phyloP scores from a whole-genome alignment of 2,888 invertebrate genomes.

The Andrena camellia region DNA sequence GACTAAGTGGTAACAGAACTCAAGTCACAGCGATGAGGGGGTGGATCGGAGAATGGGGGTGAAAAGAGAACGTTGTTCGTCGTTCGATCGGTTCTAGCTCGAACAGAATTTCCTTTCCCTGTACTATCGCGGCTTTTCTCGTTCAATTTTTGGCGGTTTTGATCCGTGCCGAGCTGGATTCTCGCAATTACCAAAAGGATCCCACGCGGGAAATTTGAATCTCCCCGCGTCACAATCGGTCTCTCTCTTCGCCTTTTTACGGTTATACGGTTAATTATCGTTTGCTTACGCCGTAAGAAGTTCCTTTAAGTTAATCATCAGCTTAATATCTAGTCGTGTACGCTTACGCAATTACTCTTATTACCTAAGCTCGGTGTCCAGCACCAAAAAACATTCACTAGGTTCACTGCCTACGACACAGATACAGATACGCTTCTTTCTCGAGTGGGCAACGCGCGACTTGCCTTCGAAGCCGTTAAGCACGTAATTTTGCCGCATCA shows the following conservation, averaged over 20 bases:
- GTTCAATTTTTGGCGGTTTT: not conserved
- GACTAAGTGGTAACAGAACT: not conserved
- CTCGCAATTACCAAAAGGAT: conserved; percentile 3
- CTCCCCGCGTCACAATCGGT: conserved; percentile 16
- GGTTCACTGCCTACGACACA: conserved; percentile 84
- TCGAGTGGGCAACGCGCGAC: conserved; percentile 54
- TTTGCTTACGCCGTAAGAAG: conserved; percentile 72
- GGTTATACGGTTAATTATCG: conserved; percentile 60
- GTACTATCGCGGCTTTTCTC: not conserved
- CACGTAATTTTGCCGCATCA: not conserved
- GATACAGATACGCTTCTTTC: conserved; percentile 79
- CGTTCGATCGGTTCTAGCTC: conserved; percentile 50
- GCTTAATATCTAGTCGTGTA: conserved; percentile 71
- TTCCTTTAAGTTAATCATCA: conserved; percentile 67
- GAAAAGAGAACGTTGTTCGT: conserved; percentile 19
- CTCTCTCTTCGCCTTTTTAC: conserved; percentile 19
- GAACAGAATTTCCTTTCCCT: conserved; percentile 9
- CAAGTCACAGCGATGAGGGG: not conserved
- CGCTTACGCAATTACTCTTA: conserved; percentile 75
- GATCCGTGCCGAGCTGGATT: conserved; percentile 1
- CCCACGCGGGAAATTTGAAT: not conserved
- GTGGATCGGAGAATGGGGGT: not conserved
- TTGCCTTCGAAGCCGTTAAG: conserved; percentile 42
- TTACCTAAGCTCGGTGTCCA: conserved; percentile 83
- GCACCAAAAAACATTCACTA: conserved; percentile 84